phyloP scores from a whole-genome alignment of 2,888 invertebrate species.

The Oligia latruncula region DNA sequence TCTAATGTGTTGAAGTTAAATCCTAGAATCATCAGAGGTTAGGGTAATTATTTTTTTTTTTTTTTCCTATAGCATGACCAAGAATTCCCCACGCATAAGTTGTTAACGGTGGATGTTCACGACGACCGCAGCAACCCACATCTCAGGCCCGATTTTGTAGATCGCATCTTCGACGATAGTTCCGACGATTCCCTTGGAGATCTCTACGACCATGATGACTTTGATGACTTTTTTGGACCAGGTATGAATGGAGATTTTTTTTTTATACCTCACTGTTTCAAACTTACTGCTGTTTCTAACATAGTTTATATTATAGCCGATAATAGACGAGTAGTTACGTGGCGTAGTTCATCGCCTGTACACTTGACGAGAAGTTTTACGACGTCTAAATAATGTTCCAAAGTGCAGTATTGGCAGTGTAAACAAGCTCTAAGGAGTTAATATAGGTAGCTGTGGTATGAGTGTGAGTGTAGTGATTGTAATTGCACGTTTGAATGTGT shows the following conservation, averaged over 20 bases:
- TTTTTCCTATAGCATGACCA: conserved; percentile 47
- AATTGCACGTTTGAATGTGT: conserved; percentile 3
- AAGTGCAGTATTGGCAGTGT: not conserved
- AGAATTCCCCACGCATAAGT: conserved; percentile 74
- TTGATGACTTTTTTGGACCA: conserved; percentile 76
- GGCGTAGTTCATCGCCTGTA: no score
- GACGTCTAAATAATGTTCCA: not conserved
- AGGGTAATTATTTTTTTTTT: not conserved
- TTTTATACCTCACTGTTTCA: not conserved
- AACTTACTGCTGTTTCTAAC: not conserved
- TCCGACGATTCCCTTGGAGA: conserved; percentile 83
- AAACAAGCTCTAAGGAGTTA: not conserved
- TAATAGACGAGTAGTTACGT: not conserved
- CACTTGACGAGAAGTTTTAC: not conserved
- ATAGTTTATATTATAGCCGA: not conserved
- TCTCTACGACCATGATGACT: conserved; percentile 78
- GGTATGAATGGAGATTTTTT: conserved; percentile 65
- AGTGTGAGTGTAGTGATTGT: not conserved
- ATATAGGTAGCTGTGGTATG: not conserved
- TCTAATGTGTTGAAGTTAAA: not conserved
- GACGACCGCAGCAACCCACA: conserved; percentile 83
- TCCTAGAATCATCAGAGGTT: not conserved
- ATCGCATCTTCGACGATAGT: conserved; percentile 78
- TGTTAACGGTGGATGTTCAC: conserved; percentile 74
- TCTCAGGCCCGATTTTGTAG: conserved; percentile 83